Evolutionary conservation across 2,113 vertebrate species (phyloP), one percentile per base, ranked within the genome.

Genomic region (Pterocles gutturalis): DNA sequence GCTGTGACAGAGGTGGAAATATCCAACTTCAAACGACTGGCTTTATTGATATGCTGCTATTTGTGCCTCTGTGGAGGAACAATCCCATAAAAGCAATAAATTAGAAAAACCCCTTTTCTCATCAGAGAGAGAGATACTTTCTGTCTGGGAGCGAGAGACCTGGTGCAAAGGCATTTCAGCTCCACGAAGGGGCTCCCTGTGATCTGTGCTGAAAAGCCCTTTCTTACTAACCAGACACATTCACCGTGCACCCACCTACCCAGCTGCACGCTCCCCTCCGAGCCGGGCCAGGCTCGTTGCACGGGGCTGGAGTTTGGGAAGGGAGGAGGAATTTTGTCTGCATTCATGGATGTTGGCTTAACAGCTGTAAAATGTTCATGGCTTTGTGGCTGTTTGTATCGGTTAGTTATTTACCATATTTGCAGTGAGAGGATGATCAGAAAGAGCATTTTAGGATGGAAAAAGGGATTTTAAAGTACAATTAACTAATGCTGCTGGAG

Each of bases 41-140:
- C 97, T 97, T 97, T 97, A 98, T 97, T 97, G 96, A 95, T 97
- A 95, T 95, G 96, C 85, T 97, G 84, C 94, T 96, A 96, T 97
- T 93, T 95, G 91, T 97, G 97, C 95, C 98, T 97, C 97, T 93
- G 97, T 61, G 92, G 97, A 97, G 95, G 91, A 95, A 97, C 96
- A 77, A 67, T 97, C 96, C 96, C 94, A 88, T 96, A 96, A 97
- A 98, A 96, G 97, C 93, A 97, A 96, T 97, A 97, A 97, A 96
- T 93, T 97, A 98, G 97, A 97, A 96, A 98, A 98, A 97, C 92
- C 97, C 94, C 66, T 95, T 96, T 96, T 97, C 95, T 97, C 83
- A 81, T 97, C 96, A 93, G 90, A 95, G 87, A 95, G 95, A 93
- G 80, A 88, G 86, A 91, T 60, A 96, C 95, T 95, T 94, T 93